These are phyloP conservation scores for Lepus oiostolus DNA, from an alignment of 2,797 vertebrate genomes.

Conservation along the genomic window DNA sequence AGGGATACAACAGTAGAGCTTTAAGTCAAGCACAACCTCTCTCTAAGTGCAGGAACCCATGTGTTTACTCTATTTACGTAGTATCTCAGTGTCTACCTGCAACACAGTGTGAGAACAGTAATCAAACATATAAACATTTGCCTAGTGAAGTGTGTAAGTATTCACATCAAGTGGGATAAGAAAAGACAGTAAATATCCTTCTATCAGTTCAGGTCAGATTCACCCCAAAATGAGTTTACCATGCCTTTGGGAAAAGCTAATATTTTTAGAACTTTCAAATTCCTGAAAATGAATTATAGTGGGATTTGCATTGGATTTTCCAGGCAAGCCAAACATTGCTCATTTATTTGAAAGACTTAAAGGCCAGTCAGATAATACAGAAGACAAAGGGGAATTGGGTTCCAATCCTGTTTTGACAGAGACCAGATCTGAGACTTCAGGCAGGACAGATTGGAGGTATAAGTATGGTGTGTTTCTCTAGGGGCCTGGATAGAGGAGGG, in stretches of 20 bases:
- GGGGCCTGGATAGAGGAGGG: background rate
- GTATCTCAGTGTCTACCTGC: background rate
- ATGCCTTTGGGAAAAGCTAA: background rate
- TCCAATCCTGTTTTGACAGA: background rate
- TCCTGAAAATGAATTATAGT: background rate
- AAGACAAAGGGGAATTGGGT: background rate
- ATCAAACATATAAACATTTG: background rate
- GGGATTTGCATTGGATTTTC: background rate
- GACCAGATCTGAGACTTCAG: background rate
- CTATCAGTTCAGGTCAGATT: background rate
- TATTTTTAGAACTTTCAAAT: conserved; percentile 26
- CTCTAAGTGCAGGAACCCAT: background rate
- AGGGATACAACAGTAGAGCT: background rate
- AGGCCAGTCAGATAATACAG: background rate
- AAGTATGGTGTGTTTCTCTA: background rate
- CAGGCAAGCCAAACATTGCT: background rate
- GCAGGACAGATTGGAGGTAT: background rate
- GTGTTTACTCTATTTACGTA: background rate
- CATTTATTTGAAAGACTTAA: conserved; percentile 14
- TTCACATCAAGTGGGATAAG: background rate
- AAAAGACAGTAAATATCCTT: background rate
- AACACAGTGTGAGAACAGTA: background rate
- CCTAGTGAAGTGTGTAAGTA: background rate
- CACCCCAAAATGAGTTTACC: background rate
- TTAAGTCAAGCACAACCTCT: background rate